Conservation (phyloP, 2,797 vertebrate species). For the Erithacus rubecula region DNA sequence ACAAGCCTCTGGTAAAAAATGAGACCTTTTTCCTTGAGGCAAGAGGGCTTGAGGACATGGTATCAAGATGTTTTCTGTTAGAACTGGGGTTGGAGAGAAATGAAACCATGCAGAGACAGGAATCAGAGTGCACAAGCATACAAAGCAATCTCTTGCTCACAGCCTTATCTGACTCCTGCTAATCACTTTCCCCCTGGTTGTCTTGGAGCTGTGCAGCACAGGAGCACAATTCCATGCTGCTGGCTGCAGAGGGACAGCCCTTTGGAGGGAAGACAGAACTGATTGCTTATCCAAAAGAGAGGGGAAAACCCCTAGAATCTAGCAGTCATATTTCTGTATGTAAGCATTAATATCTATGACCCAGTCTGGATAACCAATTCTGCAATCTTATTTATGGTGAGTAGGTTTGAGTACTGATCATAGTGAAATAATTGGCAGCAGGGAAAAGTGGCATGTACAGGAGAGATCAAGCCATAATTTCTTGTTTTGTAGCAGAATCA, state of each 20-base stretch:
- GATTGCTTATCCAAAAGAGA: background rate
- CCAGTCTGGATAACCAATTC: background rate
- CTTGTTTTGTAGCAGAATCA: background rate
- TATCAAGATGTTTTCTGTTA: background rate
- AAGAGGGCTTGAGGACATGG: background rate
- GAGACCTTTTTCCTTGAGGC: background rate
- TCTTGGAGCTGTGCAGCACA: background rate
- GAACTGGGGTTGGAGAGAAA: background rate
- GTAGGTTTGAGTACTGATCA: background rate
- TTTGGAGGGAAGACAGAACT: background rate
- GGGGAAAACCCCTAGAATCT: fast-evolving
- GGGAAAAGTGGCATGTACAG: background rate
- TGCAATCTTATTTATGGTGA: background rate
- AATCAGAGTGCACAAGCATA: background rate
- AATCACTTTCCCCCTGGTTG: background rate
- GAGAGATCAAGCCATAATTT: background rate
- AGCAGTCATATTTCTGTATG: background rate
- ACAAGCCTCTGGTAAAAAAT: background rate
- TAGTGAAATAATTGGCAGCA: background rate
- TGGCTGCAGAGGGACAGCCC: background rate
- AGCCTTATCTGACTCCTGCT: background rate
- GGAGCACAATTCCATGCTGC: background rate
- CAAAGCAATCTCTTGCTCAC: background rate
- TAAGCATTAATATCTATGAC: background rate
- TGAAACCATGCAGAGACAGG: background rate